A percentile compares a stretch with the other conserved stretches of the same genome.
These are phyloP conservation scores for Allacma fusca DNA, from an alignment of 2,888 invertebrate genomes.

Conservation along the genomic window DNA sequence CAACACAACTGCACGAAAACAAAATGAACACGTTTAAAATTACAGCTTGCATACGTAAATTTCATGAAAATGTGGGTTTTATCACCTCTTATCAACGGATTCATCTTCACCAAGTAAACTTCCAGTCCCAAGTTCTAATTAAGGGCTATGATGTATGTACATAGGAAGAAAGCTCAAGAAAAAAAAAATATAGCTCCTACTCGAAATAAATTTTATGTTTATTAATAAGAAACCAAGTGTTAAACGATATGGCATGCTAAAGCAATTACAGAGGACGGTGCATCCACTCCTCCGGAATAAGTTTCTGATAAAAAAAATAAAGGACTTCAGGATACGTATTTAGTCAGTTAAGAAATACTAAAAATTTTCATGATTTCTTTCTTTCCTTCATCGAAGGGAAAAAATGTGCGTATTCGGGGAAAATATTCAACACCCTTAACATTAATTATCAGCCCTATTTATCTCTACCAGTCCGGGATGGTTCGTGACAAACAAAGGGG, in stretches of 20 bases:
- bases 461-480: conserved; percentile 34
- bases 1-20: conserved; percentile 14
- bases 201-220: conserved; percentile 1
- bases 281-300: background rate
- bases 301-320: conserved; percentile 12
- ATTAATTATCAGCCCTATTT: conserved; percentile 42
- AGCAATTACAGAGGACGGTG: conserved; percentile 25
- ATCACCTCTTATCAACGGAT: conserved; percentile 39
- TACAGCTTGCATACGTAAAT: conserved; percentile 36
- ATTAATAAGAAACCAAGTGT: conserved; percentile 30
- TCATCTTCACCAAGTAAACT: conserved; percentile 27
- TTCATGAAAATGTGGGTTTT: conserved; percentile 39
- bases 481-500: conserved; percentile 37
- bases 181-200: background rate
- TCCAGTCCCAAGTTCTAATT: conserved; percentile 42
- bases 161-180: background rate
- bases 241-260: conserved; percentile 16
- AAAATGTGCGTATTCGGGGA: no score
- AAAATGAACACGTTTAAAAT: conserved; percentile 36
- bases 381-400: background rate
- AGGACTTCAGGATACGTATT: background rate
- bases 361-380: conserved; percentile 1
- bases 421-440: conserved; percentile 36
- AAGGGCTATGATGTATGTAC: conserved; percentile 24
- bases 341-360: no score